phyloP scores from a whole-genome alignment of 2,113 vertebrate species.

The Tricholaema leucomelas region DNA sequence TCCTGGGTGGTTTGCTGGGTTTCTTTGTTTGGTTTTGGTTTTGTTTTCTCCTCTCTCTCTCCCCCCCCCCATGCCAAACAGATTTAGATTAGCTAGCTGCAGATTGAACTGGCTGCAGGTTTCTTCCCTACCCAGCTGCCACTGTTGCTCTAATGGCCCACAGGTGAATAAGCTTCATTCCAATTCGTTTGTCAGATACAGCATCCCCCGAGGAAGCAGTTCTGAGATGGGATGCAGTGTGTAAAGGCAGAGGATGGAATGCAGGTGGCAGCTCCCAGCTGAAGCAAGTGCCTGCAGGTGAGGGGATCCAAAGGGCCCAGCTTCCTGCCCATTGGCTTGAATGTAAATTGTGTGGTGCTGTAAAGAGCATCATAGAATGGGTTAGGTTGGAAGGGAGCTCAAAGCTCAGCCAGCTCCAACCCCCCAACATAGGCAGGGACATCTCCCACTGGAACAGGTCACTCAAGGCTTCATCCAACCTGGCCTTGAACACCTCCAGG shows the following conservation, averaged over 20 bases:
- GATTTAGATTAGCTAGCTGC: not conserved
- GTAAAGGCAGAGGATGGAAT: conserved; percentile 31
- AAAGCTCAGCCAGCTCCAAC: no score
- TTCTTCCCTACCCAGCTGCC: not conserved
- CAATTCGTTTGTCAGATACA: conserved; percentile 22
- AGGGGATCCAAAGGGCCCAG: not conserved
- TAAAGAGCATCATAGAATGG: no score
- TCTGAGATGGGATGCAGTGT: not conserved
- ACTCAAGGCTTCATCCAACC: no score
- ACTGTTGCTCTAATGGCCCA: conserved; percentile 7
- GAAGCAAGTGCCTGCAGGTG: not conserved
- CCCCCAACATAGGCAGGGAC: no score
- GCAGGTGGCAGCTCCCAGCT: not conserved
- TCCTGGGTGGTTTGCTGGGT: not conserved
- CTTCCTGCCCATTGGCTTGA: not conserved
- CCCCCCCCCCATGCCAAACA: not conserved
- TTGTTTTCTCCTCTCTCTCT: not conserved
- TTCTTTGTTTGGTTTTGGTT: no score
- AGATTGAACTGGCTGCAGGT: conserved; percentile 17
- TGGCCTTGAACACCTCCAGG: no score
- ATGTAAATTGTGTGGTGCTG: no score
- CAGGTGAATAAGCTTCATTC: conserved; percentile 32
- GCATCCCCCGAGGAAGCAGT: conserved; percentile 8
- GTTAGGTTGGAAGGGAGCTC: no score
- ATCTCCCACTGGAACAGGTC: no score